These are phyloP conservation scores for Karalla daura DNA, from an alignment of 2,797 vertebrate species.

Conservation along the genomic window DNA sequence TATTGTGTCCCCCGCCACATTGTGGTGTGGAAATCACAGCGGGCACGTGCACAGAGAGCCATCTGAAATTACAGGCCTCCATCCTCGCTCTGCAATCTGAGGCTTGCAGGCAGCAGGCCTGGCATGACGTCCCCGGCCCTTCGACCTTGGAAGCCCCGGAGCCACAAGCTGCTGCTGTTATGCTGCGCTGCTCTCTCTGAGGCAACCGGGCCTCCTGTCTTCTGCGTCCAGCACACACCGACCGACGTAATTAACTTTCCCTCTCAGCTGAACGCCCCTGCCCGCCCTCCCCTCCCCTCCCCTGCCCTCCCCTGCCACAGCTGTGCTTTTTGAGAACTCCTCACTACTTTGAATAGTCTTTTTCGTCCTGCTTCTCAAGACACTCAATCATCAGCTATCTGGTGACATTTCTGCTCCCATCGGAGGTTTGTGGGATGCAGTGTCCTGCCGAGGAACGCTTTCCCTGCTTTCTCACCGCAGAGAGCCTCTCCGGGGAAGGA, in stretches of 20 bases:
- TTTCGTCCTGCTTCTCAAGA: constrained; percentile 20
- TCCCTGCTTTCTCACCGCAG: constrained; percentile 23
- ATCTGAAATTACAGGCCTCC: constrained; percentile 70
- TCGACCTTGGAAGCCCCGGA: constrained; percentile 35
- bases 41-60: constrained; percentile 56
- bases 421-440: constrained; percentile 29
- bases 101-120: constrained; percentile 72
- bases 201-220: constrained; percentile 56
- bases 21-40: constrained; percentile 70
- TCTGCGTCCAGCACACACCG: constrained; percentile 60
- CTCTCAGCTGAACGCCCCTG: constrained; percentile 29
- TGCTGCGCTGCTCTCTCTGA: constrained; percentile 35
- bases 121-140: constrained; percentile 56
- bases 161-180: constrained; percentile 57
- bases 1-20: constrained; percentile 63
- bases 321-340: constrained; percentile 39
- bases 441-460: constrained; percentile 28
- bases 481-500: constrained; percentile 44
- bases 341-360: constrained; percentile 36
- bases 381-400: not conserved
- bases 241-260: constrained; percentile 68
- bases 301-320: constrained; percentile 33
- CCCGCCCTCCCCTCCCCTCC: too few species aligned
- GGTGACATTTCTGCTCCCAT: constrained; percentile 35
- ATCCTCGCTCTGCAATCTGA: constrained; percentile 67